Conservation (phyloP, 64 coral and sea anemone species). For the Orbicella faveolata region DNA sequence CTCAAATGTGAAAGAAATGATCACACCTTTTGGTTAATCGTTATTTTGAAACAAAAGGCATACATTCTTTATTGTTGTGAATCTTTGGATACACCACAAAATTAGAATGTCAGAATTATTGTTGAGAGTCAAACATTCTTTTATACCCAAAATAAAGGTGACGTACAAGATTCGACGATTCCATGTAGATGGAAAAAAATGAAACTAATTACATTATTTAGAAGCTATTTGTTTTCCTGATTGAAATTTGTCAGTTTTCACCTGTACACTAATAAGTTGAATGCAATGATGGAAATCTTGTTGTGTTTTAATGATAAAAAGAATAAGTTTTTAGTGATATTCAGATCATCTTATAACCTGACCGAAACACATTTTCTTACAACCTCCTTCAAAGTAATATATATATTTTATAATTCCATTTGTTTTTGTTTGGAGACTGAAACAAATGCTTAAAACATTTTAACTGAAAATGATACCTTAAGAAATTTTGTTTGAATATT, state of each 20-base stretch:
- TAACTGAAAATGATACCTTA: neutral
- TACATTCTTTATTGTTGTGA: neutral
- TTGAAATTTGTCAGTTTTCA: slow-evolving; percentile 2
- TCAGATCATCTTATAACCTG: neutral
- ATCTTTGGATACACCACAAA: neutral
- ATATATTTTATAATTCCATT: neutral
- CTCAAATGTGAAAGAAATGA: neutral
- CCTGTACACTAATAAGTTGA: neutral
- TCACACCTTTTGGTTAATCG: neutral
- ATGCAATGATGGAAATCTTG: neutral
- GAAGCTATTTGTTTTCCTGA: neutral
- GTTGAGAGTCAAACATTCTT: neutral
- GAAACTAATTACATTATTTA: neutral
- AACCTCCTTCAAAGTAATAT: neutral
- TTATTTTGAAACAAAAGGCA: neutral
- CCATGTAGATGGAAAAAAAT: neutral
- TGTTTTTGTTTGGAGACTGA: neutral
- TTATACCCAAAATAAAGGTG: neutral
- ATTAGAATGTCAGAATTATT: neutral
- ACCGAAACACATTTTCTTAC: neutral
- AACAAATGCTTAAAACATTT: neutral
- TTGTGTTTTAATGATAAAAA: neutral
- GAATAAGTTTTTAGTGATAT: neutral
- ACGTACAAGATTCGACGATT: neutral
- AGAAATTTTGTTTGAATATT: neutral